These are phyloP conservation scores for Cataglyphis livida DNA, from an alignment of 2,888 invertebrate genomes.

Conservation along the genomic window DNA sequence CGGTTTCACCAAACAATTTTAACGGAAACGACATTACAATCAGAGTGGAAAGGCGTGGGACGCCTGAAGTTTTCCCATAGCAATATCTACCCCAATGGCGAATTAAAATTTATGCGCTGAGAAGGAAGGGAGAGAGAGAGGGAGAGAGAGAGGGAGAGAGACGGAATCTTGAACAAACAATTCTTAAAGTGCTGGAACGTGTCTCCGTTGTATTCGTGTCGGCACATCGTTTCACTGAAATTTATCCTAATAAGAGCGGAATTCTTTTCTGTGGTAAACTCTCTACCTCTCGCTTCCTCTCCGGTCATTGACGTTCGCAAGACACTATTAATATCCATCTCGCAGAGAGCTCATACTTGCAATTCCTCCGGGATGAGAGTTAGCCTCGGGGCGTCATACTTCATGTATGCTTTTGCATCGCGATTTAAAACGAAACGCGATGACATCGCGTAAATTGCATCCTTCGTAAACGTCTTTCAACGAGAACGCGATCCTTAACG, in stretches of 20 bases:
- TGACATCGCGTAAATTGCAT: constrained; percentile 39
- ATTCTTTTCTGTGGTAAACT: constrained; percentile 16
- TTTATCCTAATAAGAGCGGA: constrained; percentile 33
- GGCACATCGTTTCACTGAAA: constrained; percentile 20
- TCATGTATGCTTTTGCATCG: constrained; percentile 11
- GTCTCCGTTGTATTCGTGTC: constrained; percentile 49
- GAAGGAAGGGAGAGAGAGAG: neutral
- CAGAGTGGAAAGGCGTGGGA: constrained; percentile 11
- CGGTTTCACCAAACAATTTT: constrained; percentile 53
- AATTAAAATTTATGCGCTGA: constrained; percentile 66
- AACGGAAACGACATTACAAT: constrained; percentile 57
- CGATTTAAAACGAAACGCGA: constrained; percentile 10
- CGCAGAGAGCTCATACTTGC: neutral
- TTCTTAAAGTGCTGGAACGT: constrained; percentile 52
- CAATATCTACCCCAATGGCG: constrained; percentile 58
- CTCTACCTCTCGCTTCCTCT: neutral
- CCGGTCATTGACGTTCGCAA: constrained; percentile 31
- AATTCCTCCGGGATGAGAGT: constrained; percentile 24
- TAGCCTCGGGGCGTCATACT: constrained; percentile 10
- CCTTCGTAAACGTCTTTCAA: constrained; percentile 32
- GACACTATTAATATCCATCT: constrained; percentile 37
- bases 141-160: neutral
- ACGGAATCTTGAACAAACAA: constrained; percentile 52
- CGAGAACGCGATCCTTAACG: constrained; percentile 59
- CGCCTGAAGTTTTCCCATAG: constrained; percentile 50